These are phyloP conservation scores for Irena cyanogastra DNA, from an alignment of 2,113 vertebrate species.

Conservation along the genomic window DNA sequence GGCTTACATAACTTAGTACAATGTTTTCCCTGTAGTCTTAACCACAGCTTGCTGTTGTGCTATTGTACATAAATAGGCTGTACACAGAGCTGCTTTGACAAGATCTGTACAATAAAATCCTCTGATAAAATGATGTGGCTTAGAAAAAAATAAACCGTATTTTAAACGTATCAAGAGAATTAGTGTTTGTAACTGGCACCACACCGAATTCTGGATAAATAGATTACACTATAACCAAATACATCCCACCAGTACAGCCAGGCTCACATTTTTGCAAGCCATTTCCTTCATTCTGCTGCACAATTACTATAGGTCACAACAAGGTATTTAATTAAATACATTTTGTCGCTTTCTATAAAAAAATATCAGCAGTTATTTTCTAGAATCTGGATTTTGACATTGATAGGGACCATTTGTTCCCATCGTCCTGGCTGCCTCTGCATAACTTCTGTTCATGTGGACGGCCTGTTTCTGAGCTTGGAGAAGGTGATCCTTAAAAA, in stretches of 20 bases:
- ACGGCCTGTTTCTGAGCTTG: not conserved
- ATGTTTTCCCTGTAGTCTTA: slow-evolving; percentile 68
- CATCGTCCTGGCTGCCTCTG: not conserved
- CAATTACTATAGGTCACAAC: not conserved
- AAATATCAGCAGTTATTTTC: not conserved
- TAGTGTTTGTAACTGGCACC: slow-evolving; percentile 64
- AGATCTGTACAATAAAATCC: slow-evolving; percentile 72
- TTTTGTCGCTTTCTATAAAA: not conserved
- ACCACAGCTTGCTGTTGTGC: slow-evolving; percentile 56
- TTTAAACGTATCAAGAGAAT: slow-evolving; percentile 63
- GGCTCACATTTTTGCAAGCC: not conserved
- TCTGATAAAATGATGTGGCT: slow-evolving; percentile 67
- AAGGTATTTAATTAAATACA: not conserved
- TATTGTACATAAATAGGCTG: slow-evolving; percentile 60
- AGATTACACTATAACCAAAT: slow-evolving; percentile 56
- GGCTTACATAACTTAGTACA: slow-evolving; percentile 71
- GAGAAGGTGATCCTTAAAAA: not conserved
- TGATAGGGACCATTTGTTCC: not conserved
- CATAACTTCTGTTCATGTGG: not conserved
- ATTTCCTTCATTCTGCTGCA: not conserved
- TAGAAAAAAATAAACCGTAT: slow-evolving; percentile 50
- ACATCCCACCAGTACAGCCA: slow-evolving; percentile 29
- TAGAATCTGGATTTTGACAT: not conserved
- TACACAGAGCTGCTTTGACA: slow-evolving; percentile 74
- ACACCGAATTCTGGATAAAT: slow-evolving; percentile 58